A percentile compares a stretch with the other conserved stretches of the same genome.
Conservation (phyloP, 1,140 invertebrate genomes). For the Lepidurus arcticus region DNA sequence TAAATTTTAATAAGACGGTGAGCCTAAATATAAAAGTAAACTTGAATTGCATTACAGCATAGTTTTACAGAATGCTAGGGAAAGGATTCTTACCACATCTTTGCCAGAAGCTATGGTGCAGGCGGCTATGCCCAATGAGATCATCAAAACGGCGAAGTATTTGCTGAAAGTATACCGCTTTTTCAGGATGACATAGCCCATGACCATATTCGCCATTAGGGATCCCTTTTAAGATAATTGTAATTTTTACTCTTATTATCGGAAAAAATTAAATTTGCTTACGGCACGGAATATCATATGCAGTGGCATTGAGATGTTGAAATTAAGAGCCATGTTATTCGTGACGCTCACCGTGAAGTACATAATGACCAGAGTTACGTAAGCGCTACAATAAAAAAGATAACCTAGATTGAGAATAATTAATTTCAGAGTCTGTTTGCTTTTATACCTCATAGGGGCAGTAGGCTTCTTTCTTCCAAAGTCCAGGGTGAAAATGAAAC, state of each 20-base stretch:
- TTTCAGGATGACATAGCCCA: conserved; percentile 80
- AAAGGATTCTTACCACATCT: conserved; percentile 48
- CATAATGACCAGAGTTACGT: conserved; percentile 75
- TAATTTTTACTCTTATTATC: conserved; percentile 32
- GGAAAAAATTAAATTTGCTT: conserved; percentile 45
- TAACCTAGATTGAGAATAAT: conserved; percentile 29
- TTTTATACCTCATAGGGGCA: conserved; percentile 50
- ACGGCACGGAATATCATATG: conserved; percentile 98
- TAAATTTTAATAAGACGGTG: too few relatives aligned
- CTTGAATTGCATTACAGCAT: not conserved
- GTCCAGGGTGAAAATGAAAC: conserved; percentile 82
- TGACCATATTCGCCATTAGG: conserved; percentile 91
- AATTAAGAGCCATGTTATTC: conserved; percentile 95
- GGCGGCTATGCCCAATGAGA: conserved; percentile 81
- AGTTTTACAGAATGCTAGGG: not conserved
- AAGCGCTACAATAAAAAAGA: conserved; percentile 59
- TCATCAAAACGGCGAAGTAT: conserved; percentile 87
- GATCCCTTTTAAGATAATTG: conserved; percentile 66
- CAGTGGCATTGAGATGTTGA: conserved; percentile 95
- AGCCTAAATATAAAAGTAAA: too few relatives aligned
- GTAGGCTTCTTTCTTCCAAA: conserved; percentile 68
- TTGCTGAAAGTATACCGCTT: conserved; percentile 76
- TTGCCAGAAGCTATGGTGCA: conserved; percentile 85
- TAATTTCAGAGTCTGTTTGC: conserved; percentile 28
- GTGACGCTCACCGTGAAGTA: conserved; percentile 89